These are phyloP conservation scores for Pseudorasbora parva DNA, from an alignment of 2,113 vertebrate genomes.

Conservation along the genomic window DNA sequence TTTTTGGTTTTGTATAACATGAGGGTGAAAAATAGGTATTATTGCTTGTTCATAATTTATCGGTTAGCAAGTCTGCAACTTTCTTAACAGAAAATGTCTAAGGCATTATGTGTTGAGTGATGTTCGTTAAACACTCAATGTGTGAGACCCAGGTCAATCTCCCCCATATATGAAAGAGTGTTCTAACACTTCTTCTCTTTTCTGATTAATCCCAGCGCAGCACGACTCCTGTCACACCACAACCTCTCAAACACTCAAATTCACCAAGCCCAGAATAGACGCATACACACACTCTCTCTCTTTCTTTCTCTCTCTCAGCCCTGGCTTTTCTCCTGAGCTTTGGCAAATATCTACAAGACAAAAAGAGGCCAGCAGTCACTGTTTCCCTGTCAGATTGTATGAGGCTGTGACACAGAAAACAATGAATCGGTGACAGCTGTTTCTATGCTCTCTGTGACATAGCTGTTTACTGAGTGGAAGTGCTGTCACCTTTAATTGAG, in stretches of 20 bases:
- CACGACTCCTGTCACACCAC: constrained; percentile 52
- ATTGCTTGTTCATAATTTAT: background rate
- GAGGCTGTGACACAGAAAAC: constrained; percentile 39
- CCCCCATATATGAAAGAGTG: constrained; percentile 4
- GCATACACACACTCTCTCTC: constrained; percentile 2
- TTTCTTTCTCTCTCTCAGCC: background rate
- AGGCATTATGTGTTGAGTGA: background rate
- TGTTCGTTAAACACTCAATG: constrained; percentile 9
- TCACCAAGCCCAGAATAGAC: constrained; percentile 45
- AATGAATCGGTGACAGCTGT: constrained; percentile 43
- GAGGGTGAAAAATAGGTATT: background rate
- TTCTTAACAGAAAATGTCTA: background rate
- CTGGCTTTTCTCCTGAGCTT: constrained; percentile 39
- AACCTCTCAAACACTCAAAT: constrained; percentile 27
- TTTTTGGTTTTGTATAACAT: background rate
- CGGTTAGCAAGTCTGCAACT: background rate
- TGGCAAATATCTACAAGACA: constrained; percentile 41
- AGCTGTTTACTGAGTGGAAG: constrained; percentile 38
- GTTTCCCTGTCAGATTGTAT: constrained; percentile 48
- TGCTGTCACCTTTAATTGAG: constrained; percentile 54
- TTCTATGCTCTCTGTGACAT: constrained; percentile 25
- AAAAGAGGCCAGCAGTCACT: constrained; percentile 51
- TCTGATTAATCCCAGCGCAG: constrained; percentile 44
- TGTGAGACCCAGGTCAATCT: constrained; percentile 22
- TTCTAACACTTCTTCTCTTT: constrained; percentile 11